phyloP scores from a whole-genome alignment of 2,888 invertebrate genomes.

The Petrolisthes cinctipes region DNA sequence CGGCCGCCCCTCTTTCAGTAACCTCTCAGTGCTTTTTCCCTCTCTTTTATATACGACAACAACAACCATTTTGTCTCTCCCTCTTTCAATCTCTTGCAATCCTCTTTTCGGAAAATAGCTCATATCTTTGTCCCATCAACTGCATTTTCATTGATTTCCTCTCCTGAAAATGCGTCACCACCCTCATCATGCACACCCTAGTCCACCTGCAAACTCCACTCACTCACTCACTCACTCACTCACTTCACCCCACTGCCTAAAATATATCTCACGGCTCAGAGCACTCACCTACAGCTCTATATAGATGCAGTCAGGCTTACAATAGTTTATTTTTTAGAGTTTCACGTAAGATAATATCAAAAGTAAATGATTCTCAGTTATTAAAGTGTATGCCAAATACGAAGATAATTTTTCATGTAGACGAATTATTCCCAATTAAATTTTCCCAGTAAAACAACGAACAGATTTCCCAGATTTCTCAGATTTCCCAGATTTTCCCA shows the following conservation, averaged over 20 bases:
- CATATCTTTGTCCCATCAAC: slow-evolving; percentile 1
- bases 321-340: too few species aligned
- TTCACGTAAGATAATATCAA: too few species aligned
- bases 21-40: neutral
- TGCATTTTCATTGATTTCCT: neutral
- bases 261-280: neutral
- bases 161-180: neutral
- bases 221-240: too few species aligned
- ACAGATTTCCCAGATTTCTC: too few species aligned
- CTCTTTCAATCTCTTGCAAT: slow-evolving; percentile 12
- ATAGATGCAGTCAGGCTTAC: too few species aligned
- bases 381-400: too few species aligned
- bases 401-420: too few species aligned
- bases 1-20: neutral
- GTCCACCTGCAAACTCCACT: neutral
- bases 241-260: neutral
- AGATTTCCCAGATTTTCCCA: too few species aligned
- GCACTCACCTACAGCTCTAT: too few species aligned
- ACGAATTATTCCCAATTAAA: too few species aligned
- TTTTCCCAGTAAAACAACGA: too few species aligned
- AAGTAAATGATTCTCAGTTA: too few species aligned
- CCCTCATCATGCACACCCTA: neutral
- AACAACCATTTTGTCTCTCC: neutral
- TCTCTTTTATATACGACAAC: neutral
- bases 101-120: neutral